Evolutionary conservation across 2,888 invertebrate species (phyloP).

Genomic region (Antheraea yamamai): DNA sequence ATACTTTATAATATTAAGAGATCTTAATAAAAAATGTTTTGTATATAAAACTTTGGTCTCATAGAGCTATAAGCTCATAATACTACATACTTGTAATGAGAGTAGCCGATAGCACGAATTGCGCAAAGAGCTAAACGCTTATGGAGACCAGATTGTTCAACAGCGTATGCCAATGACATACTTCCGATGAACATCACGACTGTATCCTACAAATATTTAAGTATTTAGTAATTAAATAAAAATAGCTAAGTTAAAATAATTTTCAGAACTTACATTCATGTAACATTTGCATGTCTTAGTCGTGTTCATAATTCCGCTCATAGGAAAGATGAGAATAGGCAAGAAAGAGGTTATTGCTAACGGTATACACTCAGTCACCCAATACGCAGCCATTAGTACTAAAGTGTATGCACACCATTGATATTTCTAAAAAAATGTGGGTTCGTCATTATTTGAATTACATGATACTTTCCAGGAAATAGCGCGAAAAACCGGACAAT

Average conservation of each 20-base stretch:
- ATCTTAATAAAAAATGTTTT: too few relatives aligned
- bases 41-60: too few relatives aligned
- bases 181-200: slow-evolving; percentile 70
- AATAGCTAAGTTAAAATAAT: too few relatives aligned
- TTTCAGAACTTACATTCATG: slow-evolving; percentile 78
- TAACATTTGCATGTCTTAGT: slow-evolving; percentile 63
- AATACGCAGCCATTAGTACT: slow-evolving; percentile 88
- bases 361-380: slow-evolving; percentile 91
- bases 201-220: slow-evolving; percentile 48
- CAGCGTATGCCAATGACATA: slow-evolving; percentile 58
- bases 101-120: slow-evolving; percentile 63
- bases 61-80: not conserved
- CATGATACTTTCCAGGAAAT: too few relatives aligned
- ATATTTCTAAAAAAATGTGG: slow-evolving; percentile 48
- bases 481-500: too few relatives aligned
- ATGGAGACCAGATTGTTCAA: slow-evolving; percentile 68
- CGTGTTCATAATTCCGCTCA: slow-evolving; percentile 86
- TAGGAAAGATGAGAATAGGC: slow-evolving; percentile 89
- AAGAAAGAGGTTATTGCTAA: slow-evolving; percentile 89
- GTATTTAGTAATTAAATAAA: not conserved
- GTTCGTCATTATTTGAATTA: too few relatives aligned
- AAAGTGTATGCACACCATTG: slow-evolving; percentile 87
- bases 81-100: slow-evolving; percentile 52
- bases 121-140: slow-evolving; percentile 60
- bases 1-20: too few relatives aligned